Conservation (phyloP, 1,140 invertebrate genomes). For the Hirudo medicinalis region DNA sequence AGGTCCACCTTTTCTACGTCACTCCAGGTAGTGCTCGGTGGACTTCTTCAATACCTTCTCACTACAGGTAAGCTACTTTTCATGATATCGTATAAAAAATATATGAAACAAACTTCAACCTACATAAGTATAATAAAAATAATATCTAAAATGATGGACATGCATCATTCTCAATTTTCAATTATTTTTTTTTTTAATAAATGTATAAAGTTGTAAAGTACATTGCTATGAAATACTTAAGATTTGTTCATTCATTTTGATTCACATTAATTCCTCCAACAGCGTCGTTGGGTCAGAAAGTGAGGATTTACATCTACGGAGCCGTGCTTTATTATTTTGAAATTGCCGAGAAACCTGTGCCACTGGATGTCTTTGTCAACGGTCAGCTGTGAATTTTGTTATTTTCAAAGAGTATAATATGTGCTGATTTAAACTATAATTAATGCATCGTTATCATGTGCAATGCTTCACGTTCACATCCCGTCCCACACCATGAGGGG, state of each 20-base stretch:
- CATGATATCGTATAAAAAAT: not conserved
- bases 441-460: not conserved
- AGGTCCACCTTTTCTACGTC: slow-evolving; percentile 35
- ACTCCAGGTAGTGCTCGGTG: slow-evolving; percentile 44
- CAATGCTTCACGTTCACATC: too few relatives aligned
- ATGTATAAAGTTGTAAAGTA: too few relatives aligned
- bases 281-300: slow-evolving; percentile 56
- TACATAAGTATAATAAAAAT: too few relatives aligned
- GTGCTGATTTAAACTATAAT: not conserved
- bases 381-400: not conserved
- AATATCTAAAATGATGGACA: too few relatives aligned
- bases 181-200: too few relatives aligned
- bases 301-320: slow-evolving; percentile 69
- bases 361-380: not conserved
- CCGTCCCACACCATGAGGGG: too few relatives aligned
- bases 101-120: too few relatives aligned
- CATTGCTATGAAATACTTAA: too few relatives aligned
- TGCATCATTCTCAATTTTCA: too few relatives aligned
- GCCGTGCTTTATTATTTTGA: slow-evolving; percentile 54
- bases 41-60: slow-evolving; percentile 45
- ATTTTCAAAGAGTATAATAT: too few relatives aligned
- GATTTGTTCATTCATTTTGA: too few relatives aligned
- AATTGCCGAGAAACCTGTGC: slow-evolving; percentile 45
- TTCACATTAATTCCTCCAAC: not conserved
- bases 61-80: slow-evolving; percentile 38